Base-by-base conservation (phyloP, 2,113 vertebrate genomes). In the Cairina moschata region DNA sequence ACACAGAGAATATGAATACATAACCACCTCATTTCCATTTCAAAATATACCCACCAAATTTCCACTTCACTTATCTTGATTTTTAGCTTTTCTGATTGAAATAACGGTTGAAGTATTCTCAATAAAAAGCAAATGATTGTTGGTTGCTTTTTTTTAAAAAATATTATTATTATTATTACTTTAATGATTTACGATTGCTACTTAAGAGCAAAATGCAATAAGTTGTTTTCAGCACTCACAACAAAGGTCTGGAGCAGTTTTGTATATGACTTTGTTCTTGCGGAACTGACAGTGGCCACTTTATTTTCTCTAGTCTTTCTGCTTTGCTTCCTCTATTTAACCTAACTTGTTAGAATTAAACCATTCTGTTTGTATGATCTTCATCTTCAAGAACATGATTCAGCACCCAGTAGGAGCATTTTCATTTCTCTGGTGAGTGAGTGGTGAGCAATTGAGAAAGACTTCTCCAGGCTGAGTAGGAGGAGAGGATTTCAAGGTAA, bases 1-100 rank as follows among this genome's bases (percentile, higher is more conserved):
- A 98, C 96, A 96, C 97, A 97, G 96, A 94, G 96, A 97, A 97
- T 97, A 97, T 97, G 97, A 97, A 97, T 97, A 97, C 95, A 97
- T 94, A 98, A 97, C 98, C 97, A 97, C 97, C 88, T 97, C 86
- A 98, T 98, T 98, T 98, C 98, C 97, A 97, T 98, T 97, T 97
- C 96, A 97, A 97, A 98, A 97, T 95, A 96, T 71, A 95, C 88
- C 90, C 93, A 97, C 96, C 94, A 97, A 93, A 96, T 96, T 98
- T 97, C 97, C 96, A 96, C 97, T 97, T 96, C 95, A 96, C 81
- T 97, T 96, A 97, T 98, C 97, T 96, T 96, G 93, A 90, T 95
- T 91, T 95, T 95, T 86, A 83, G 82, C 69, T 95, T 94, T 95
- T 95, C 78, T 93, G 79, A 83, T 94, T 95, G 95, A 93, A 96